Evolutionary conservation across 30 jellyfish, hydroid and myxozoan genomes (phyloP).

Genomic region (Pelagia noctiluca): DNA sequence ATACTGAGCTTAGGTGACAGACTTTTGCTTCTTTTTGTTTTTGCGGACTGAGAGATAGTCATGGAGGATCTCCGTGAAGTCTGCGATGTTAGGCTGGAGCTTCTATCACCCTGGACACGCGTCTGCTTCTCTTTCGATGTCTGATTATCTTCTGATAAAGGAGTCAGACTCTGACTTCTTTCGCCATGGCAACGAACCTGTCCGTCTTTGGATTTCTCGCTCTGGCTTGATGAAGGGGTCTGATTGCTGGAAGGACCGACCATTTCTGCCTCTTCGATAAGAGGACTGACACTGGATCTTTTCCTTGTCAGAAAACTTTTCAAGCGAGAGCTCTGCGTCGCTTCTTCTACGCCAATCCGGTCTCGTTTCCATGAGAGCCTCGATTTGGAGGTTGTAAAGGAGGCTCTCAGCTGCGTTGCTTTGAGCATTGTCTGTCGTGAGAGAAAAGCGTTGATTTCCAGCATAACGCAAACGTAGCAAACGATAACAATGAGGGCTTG

Average conservation of each 20-base stretch:
- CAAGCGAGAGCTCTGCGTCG: conserved; percentile 21
- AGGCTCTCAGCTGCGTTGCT: conserved; percentile 73
- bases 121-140: background rate
- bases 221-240: conserved; percentile 8
- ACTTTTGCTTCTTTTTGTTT: conserved; percentile 29
- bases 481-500: conserved; percentile 51
- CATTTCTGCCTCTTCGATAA: background rate
- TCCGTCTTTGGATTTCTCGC: background rate
- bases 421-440: conserved; percentile 62
- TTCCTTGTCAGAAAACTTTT: background rate
- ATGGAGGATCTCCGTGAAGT: conserved; percentile 40
- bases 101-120: conserved; percentile 10
- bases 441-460: conserved; percentile 60
- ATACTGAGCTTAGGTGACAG: conserved; percentile 1
- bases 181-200: background rate
- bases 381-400: conserved; percentile 66
- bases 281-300: conserved; percentile 8
- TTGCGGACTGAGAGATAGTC: background rate
- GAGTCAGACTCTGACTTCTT: conserved; percentile 56
- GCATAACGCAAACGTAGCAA: conserved; percentile 62
- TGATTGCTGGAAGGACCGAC: conserved; percentile 10
- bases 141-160: background rate
- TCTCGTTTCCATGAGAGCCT: conserved; percentile 46
- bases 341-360: conserved; percentile 54
- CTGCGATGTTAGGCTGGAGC: conserved; percentile 43